phyloP scores from a whole-genome alignment of 2,113 vertebrate genomes.

The Delphinus delphis region DNA sequence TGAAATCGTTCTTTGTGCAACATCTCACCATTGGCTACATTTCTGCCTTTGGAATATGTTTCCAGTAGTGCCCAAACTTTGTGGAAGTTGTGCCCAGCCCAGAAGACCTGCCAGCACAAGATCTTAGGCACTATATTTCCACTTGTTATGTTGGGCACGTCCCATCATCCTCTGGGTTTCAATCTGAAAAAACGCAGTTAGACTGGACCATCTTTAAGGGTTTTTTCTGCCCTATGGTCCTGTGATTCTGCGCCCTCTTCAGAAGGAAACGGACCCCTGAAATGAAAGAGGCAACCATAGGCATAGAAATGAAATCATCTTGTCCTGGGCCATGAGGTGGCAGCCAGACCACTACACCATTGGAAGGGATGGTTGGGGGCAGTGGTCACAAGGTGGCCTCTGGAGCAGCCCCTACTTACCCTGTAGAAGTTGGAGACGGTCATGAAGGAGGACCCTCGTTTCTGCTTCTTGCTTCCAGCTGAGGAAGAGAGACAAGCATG shows the following conservation, averaged over 20 bases:
- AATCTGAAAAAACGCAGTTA: neutral
- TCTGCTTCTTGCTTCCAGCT: constrained; percentile 72
- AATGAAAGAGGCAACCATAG: neutral
- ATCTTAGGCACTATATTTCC: neutral
- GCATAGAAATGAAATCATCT: neutral
- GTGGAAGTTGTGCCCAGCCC: neutral
- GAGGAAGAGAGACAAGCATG: neutral
- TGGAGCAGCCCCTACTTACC: constrained; percentile 12
- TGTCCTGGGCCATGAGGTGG: neutral
- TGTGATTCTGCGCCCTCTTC: neutral
- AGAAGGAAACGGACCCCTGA: neutral
- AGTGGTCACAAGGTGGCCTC: neutral
- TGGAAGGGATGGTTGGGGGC: neutral
- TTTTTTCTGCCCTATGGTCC: neutral
- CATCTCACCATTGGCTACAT: neutral
- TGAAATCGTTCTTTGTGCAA: neutral
- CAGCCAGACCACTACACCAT: neutral
- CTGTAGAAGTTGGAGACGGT: constrained; percentile 70
- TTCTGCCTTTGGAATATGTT: neutral
- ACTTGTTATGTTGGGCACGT: neutral
- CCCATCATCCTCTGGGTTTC: neutral
- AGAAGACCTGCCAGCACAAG: neutral
- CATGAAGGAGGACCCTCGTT: constrained; percentile 70
- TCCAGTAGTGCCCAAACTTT: neutral
- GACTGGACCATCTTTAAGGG: neutral